phyloP scores from a whole-genome alignment of 2,888 invertebrate genomes.

The Acanthosepion esculentum region DNA sequence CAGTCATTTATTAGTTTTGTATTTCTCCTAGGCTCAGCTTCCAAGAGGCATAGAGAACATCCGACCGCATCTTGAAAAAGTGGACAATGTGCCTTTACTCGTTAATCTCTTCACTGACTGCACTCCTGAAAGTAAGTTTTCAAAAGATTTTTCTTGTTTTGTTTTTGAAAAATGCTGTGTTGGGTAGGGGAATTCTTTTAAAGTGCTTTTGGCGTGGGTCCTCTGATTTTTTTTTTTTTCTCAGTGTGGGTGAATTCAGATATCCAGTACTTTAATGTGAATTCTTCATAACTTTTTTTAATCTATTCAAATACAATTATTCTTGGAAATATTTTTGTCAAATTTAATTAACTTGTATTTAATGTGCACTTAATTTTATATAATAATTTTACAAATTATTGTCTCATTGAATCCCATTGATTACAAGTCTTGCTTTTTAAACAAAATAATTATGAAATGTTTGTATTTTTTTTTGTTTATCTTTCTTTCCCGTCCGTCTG shows the following conservation, averaged over 20 bases:
- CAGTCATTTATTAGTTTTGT: neutral
- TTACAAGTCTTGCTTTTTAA: no score
- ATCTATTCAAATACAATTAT: neutral
- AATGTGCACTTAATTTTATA: no score
- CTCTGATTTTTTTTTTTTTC: neutral
- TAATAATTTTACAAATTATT: no score
- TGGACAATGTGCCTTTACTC: constrained; percentile 97
- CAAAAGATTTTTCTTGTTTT: neutral
- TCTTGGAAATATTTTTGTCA: no score
- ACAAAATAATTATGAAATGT: no score
- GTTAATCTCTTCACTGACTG: constrained; percentile 99
- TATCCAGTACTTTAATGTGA: neutral
- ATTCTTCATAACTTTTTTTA: neutral
- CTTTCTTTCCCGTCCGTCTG: no score
- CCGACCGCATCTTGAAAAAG: constrained; percentile 92
- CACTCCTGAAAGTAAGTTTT: constrained; percentile 80
- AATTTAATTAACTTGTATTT: no score
- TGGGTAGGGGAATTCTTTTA: neutral
- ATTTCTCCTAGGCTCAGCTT: constrained; percentile 82
- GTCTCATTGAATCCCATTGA: no score
- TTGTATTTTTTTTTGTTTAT: no score
- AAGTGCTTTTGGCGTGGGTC: neutral
- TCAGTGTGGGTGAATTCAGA: neutral
- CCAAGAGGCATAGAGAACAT: constrained; percentile 98
- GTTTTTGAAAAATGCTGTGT: neutral